These are phyloP conservation scores for Coregonus sp. DNA, from an alignment of 2,797 vertebrate genomes.

Conservation along the genomic window DNA sequence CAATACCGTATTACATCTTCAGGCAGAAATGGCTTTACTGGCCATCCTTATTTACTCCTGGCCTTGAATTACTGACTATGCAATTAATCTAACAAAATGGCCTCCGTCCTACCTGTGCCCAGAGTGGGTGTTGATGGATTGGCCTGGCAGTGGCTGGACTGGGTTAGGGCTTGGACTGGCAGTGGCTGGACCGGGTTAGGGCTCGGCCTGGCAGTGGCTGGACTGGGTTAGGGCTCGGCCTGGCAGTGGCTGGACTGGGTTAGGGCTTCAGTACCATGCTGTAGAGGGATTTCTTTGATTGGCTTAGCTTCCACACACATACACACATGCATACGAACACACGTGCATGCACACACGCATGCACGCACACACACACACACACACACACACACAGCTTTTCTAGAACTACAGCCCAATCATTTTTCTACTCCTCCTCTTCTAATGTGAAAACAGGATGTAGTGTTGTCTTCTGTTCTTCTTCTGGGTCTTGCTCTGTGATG, in stretches of 20 bases:
- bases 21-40: not conserved
- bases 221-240: too few species aligned
- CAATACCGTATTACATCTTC: not conserved
- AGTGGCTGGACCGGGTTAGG: too few species aligned
- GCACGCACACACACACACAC: not conserved
- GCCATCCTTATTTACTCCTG: slow-evolving; percentile 61
- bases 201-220: too few species aligned
- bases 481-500: slow-evolving; percentile 88
- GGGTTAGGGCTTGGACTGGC: slow-evolving; percentile 25
- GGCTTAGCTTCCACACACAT: slow-evolving; percentile 48
- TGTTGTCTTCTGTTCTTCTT: slow-evolving; percentile 16
- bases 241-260: too few species aligned
- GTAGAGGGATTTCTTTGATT: slow-evolving; percentile 78
- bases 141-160: slow-evolving; percentile 49
- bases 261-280: slow-evolving; percentile 61
- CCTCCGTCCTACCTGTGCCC: slow-evolving; percentile 63
- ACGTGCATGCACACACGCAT: not conserved
- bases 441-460: slow-evolving; percentile 90
- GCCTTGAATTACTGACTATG: slow-evolving; percentile 64
- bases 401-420: slow-evolving; percentile 74
- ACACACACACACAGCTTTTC: slow-evolving; percentile 75
- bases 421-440: slow-evolving; percentile 78
- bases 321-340: not conserved
- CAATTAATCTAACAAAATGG: slow-evolving; percentile 73
- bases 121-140: slow-evolving; percentile 60